Percentiles rank a stretch among this genome's conserved stretches.
phyloP scores from a whole-genome alignment of 2,113 vertebrate species.

The Prolemur simus region DNA sequence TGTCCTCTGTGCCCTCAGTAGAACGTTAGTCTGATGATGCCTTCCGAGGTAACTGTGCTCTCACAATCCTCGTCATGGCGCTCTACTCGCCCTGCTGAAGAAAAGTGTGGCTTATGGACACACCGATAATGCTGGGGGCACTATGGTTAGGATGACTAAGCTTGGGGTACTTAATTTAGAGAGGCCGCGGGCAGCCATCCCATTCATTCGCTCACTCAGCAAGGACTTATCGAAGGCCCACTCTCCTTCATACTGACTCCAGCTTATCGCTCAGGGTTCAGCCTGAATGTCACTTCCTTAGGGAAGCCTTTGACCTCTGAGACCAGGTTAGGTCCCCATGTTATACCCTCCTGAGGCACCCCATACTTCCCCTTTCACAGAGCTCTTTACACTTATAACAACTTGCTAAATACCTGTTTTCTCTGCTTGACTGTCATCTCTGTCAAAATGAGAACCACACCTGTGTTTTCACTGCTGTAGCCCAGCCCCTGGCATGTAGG shows the following conservation, averaged over 20 bases:
- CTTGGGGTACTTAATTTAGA: neutral
- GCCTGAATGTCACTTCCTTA: constrained; percentile 65
- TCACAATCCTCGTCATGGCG: neutral
- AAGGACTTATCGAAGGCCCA: neutral
- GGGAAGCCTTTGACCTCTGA: constrained; percentile 64
- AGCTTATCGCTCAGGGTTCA: constrained; percentile 41
- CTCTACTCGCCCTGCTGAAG: neutral
- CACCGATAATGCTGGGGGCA: neutral
- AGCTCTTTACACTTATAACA: neutral
- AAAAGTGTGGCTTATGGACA: neutral
- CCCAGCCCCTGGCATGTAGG: neutral
- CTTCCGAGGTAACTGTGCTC: neutral
- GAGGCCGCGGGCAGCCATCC: neutral
- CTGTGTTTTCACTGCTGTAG: neutral
- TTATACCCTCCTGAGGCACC: neutral
- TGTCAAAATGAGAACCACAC: neutral
- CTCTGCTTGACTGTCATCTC: neutral
- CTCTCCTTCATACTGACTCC: neutral
- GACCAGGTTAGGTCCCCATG: constrained; percentile 50
- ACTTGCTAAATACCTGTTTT: neutral
- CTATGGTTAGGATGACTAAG: neutral
- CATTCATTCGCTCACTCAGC: neutral
- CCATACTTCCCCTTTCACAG: constrained; percentile 66
- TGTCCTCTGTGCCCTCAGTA: neutral
- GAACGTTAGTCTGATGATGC: neutral